Conservation (phyloP, 2,113 vertebrate species). For the Nerophis ophidion region DNA sequence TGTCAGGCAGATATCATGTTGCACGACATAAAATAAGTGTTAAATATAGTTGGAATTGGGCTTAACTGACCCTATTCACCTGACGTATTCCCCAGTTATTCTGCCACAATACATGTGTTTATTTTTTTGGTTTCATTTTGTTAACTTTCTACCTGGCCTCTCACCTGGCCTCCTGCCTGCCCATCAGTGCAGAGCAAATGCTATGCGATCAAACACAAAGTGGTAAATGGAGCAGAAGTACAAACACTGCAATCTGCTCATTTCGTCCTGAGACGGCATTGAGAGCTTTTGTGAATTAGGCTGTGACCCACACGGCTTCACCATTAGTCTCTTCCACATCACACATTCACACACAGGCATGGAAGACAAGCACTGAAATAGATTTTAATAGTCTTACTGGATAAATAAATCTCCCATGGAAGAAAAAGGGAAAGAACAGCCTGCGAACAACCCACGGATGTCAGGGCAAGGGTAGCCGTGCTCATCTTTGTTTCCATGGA, state of each 20-base stretch:
- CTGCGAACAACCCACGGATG: conserved; percentile 37
- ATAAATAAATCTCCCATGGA: not conserved
- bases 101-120: conserved; percentile 24
- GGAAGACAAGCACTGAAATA: not conserved
- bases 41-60: not conserved
- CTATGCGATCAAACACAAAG: conserved; percentile 48
- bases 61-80: conserved; percentile 15
- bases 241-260: conserved; percentile 62
- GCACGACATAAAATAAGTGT: not conserved
- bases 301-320: conserved; percentile 14
- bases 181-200: conserved; percentile 34
- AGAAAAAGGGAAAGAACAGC: not conserved
- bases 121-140: conserved; percentile 15
- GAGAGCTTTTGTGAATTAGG: conserved; percentile 4
- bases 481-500: conserved; percentile 72
- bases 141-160: conserved; percentile 20
- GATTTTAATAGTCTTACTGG: not conserved
- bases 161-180: conserved; percentile 30
- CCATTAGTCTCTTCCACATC: conserved; percentile 33
- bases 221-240: conserved; percentile 66
- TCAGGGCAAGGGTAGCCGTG: conserved; percentile 56
- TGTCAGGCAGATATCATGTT: no score
- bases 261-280: conserved; percentile 6
- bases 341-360: conserved; percentile 6
- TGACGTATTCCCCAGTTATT: conserved; percentile 30